Conservation (phyloP, 1,140 invertebrate genomes). For the Apis mellifera region DNA sequence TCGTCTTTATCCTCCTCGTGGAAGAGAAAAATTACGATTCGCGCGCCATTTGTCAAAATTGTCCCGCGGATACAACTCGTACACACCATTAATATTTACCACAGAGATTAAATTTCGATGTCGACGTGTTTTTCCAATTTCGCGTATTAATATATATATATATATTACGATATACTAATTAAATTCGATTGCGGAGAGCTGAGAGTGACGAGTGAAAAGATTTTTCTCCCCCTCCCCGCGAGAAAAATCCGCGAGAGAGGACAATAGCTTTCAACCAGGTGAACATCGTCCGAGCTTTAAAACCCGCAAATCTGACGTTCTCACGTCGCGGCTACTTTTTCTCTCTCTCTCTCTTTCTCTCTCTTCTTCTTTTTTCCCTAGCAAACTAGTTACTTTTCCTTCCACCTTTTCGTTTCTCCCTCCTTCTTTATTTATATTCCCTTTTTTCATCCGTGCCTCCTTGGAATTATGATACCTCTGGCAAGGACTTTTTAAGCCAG, state of each 20-base stretch:
- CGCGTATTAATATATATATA: not conserved
- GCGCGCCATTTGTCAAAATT: not conserved
- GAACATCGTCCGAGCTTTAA: not conserved
- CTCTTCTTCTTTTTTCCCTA: not conserved
- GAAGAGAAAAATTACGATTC: not conserved
- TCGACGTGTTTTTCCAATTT: not conserved
- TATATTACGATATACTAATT: too few species aligned
- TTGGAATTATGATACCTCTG: conserved; percentile 36
- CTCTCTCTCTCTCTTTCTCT: not conserved
- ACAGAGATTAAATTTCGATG: not conserved
- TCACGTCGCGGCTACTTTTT: conserved; percentile 15
- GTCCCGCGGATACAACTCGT: not conserved
- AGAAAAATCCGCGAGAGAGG: conserved; percentile 6
- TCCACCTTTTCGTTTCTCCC: not conserved
- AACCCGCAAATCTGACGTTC: conserved; percentile 22
- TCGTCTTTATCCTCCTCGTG: not conserved
- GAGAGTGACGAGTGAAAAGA: not conserved
- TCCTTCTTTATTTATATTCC: not conserved
- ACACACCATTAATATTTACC: not conserved
- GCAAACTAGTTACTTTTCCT: not conserved
- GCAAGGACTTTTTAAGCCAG: conserved; percentile 28
- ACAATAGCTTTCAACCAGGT: not conserved
- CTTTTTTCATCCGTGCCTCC: conserved; percentile 16
- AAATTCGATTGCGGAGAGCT: not conserved
- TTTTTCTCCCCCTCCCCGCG: not conserved